Evolutionary conservation across 2,113 vertebrate genomes (phyloP), one percentile per base, ranked within the genome.

Genomic region (Paraplagusia blochii): DNA sequence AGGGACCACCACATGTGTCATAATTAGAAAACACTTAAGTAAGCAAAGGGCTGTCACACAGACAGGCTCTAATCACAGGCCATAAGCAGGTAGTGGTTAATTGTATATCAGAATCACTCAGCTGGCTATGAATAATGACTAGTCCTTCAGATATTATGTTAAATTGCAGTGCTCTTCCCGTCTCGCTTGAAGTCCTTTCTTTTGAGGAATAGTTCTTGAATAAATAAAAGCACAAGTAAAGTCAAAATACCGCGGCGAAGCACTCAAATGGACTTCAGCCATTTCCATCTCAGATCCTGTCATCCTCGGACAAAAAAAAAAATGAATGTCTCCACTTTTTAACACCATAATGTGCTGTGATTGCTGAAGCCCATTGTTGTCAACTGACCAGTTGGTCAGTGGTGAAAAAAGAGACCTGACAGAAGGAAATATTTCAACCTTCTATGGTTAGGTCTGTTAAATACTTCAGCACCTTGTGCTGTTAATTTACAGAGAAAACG

Each of bases 21-120:
- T 94, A 89, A 97, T 97, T 95, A 93, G 91, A 96, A 96, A 95
- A 93, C 94, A 96, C 95, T 98, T 95, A 95, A 92, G 92, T 90
- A 93, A 88, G 88, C 88, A 89, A 85, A 88, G 84, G 78, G 82
- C 82, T 54, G 73, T 87, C 86, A 87, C 75, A 84, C 56, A 82
- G 88, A 84, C 90, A 85, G 76, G 65, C 82, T 80, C 77, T 89
- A 90, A 90, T 89, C 87, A 89, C 81, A 77, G 84, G 76, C 82
- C 83, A 87, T 87, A 85, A 90, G 88, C 89, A 92, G 89, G 89
- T 91, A 88, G 80, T 89, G 87, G 72, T 88, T 91, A 91, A 91
- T 91, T 92, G 88, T 90, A 86, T 82, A 90, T 89, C 88, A 87
- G 80, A 88, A 87, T 90, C 86, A 90, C 86, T 90, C 84, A 84